phyloP scores from a whole-genome alignment of 2,113 vertebrate genomes.

The Rhinogobius similis region DNA sequence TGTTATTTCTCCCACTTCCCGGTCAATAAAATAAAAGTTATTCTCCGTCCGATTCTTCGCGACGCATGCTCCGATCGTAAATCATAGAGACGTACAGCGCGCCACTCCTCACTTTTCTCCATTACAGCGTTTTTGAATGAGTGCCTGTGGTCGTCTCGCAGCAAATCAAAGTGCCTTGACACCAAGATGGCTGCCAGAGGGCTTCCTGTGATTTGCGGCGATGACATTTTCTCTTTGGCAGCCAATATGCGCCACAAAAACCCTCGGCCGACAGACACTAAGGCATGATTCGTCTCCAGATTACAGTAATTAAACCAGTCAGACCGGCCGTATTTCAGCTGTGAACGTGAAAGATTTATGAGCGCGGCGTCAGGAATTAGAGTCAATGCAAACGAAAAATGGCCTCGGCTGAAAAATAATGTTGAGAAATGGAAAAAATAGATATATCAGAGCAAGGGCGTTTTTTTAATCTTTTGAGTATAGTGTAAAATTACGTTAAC shows the following conservation, averaged over 20 bases:
- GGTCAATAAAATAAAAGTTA: constrained; percentile 4
- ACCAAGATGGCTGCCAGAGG: constrained; percentile 54
- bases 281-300: constrained; percentile 51
- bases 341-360: constrained; percentile 45
- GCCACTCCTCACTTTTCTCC: constrained; percentile 45
- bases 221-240: constrained; percentile 50
- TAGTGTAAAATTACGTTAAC: no score
- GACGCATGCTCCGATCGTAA: constrained; percentile 23
- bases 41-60: not conserved
- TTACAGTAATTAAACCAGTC: constrained; percentile 66
- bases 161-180: constrained; percentile 58
- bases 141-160: constrained; percentile 45
- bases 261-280: constrained; percentile 50
- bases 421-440: not conserved
- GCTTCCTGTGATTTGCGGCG: constrained; percentile 49
- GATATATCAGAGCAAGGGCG: no score
- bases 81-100: constrained; percentile 39
- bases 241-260: constrained; percentile 35
- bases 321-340: constrained; percentile 41
- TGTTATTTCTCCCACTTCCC: not conserved
- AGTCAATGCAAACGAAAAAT: constrained; percentile 44
- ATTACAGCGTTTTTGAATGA: constrained; percentile 56
- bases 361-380: constrained; percentile 30
- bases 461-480: no score
- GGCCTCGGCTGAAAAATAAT: constrained; percentile 30